These are phyloP conservation scores for Mimas tiliae DNA, from an alignment of 2,888 invertebrate species.

Conservation along the genomic window DNA sequence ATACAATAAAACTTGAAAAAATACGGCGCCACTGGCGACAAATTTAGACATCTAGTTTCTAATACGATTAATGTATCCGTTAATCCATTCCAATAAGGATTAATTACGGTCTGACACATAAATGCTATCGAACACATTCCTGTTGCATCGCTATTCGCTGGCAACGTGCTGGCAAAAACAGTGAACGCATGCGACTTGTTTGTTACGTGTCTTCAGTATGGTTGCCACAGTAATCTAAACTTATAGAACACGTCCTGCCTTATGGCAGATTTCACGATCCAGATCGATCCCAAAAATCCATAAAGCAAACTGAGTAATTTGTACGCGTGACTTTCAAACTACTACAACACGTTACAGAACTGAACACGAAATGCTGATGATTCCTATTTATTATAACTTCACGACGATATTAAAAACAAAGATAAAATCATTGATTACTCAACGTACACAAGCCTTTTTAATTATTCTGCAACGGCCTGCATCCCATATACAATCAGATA, in stretches of 20 bases:
- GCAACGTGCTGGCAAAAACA: conserved; percentile 64
- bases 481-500: conserved; percentile 3
- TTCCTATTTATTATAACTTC: too few relatives aligned
- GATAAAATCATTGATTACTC: neutral
- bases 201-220: conserved; percentile 56
- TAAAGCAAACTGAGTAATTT: too few relatives aligned
- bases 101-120: conserved; percentile 49
- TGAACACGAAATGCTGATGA: neutral
- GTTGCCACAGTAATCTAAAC: conserved; percentile 39
- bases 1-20: neutral
- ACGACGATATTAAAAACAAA: neutral
- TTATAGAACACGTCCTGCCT: too few relatives aligned
- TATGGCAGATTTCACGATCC: too few relatives aligned
- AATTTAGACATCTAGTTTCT: neutral
- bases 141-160: conserved; percentile 53
- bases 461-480: neutral
- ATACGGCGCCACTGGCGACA: neutral
- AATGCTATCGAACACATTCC: conserved; percentile 60
- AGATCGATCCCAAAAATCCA: too few relatives aligned
- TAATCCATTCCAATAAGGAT: conserved; percentile 37
- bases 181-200: conserved; percentile 64
- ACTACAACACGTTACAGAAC: neutral
- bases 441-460: neutral
- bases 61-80: conserved; percentile 28
- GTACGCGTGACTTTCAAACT: too few relatives aligned